phyloP scores from a whole-genome alignment of 2,888 invertebrate species.

The Amblyteles armatorius region DNA sequence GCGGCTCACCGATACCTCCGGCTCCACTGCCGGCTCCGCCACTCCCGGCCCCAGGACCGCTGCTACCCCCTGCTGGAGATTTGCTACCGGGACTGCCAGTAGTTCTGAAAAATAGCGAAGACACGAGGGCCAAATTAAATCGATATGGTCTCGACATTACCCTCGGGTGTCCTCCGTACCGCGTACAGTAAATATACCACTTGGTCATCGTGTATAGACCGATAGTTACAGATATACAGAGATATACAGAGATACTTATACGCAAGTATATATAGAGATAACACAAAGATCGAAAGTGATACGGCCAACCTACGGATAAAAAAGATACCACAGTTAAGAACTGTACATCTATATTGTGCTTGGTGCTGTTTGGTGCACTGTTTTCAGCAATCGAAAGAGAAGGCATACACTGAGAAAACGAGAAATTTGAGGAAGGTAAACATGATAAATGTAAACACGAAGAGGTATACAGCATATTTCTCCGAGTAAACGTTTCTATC shows the following conservation, averaged over 20 bases:
- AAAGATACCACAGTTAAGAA: constrained; percentile 11
- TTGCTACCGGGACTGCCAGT: constrained; percentile 91
- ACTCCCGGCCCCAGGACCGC: constrained; percentile 76
- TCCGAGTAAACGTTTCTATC: not conserved
- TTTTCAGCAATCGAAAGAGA: constrained; percentile 6
- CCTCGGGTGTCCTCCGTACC: constrained; percentile 16
- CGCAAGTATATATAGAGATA: not conserved
- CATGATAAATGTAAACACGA: not conserved
- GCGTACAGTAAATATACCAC: not conserved
- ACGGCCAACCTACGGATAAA: constrained; percentile 24
- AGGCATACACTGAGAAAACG: not conserved
- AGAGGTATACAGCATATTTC: not conserved
- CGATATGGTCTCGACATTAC: constrained; percentile 56
- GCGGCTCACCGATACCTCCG: constrained; percentile 83
- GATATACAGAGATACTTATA: not conserved
- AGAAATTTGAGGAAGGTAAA: not conserved
- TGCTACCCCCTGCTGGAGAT: constrained; percentile 91
- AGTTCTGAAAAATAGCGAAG: constrained; percentile 86
- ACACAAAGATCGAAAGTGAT: constrained; percentile 30
- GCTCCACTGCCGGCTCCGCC: constrained; percentile 77
- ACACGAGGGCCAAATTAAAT: constrained; percentile 65
- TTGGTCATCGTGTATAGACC: constrained; percentile 5
- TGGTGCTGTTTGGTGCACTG: constrained; percentile 51
- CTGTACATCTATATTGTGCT: constrained; percentile 42
- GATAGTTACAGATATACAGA: constrained; percentile 6